A percentile compares a stretch with the other conserved stretches of the same genome.
These are phyloP conservation scores for Drosophila paramelanica DNA, from an alignment of 2,888 invertebrate species.

Conservation along the genomic window DNA sequence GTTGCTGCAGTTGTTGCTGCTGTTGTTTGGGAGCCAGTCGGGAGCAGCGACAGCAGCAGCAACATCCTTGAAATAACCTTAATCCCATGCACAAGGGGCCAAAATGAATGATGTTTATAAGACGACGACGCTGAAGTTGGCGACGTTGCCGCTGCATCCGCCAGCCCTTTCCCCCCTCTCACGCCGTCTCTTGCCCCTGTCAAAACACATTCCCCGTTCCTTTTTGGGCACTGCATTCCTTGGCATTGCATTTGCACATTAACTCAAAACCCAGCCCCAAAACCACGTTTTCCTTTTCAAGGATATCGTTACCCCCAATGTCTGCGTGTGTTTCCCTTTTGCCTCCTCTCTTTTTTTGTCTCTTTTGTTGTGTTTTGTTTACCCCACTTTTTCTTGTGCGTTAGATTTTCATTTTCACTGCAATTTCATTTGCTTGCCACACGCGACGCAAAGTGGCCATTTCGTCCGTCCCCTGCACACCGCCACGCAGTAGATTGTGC, in stretches of 20 bases:
- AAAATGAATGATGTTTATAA: slow-evolving; percentile 82
- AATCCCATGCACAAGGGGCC: slow-evolving; percentile 82
- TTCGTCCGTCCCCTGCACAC: slow-evolving; percentile 6
- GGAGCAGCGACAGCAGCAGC: slow-evolving; percentile 20
- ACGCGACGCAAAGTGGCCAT: slow-evolving; percentile 75
- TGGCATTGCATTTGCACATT: slow-evolving; percentile 39
- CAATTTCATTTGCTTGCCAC: slow-evolving; percentile 79
- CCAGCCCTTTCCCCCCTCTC: too few species aligned
- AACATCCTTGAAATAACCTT: slow-evolving; percentile 84
- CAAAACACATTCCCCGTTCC: neutral
- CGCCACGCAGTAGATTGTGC: too few species aligned
- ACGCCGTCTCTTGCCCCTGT: neutral
- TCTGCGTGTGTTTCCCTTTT: neutral
- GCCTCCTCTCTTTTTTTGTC: neutral
- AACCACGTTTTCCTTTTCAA: slow-evolving; percentile 68
- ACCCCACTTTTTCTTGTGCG: slow-evolving; percentile 73
- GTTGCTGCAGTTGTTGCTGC: slow-evolving; percentile 12
- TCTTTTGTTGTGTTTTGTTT: slow-evolving; percentile 57
- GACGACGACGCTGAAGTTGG: slow-evolving; percentile 37
- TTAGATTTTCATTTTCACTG: slow-evolving; percentile 78
- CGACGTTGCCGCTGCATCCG: slow-evolving; percentile 5
- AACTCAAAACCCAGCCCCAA: slow-evolving; percentile 14
- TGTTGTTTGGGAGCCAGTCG: slow-evolving; percentile 25
- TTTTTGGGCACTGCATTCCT: slow-evolving; percentile 49
- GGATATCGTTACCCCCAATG: slow-evolving; percentile 64